Evolutionary conservation across 2,797 vertebrate genomes (phyloP).

Genomic region (Lateolabrax maculatus): DNA sequence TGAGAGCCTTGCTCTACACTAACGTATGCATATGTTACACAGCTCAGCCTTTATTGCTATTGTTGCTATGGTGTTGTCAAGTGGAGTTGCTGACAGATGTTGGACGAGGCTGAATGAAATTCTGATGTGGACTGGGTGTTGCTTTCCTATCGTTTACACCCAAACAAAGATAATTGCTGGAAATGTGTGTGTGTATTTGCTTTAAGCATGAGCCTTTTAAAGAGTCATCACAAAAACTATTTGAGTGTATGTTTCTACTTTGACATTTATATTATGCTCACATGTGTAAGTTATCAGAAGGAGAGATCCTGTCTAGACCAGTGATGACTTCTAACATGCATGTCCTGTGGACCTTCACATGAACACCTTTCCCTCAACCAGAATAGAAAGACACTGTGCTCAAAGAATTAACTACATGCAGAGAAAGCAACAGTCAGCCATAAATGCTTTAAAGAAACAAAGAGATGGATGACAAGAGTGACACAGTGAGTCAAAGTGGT

Average conservation of each 20-base stretch:
- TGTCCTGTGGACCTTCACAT: constrained; percentile 7
- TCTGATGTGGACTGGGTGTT: constrained; percentile 39
- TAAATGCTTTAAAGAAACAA: constrained; percentile 9
- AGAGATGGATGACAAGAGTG: constrained; percentile 10
- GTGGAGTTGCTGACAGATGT: constrained; percentile 59
- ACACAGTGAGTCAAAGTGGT: constrained; percentile 12
- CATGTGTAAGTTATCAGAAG: constrained; percentile 71
- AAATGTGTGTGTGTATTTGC: constrained; percentile 55
- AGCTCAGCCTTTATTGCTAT: constrained; percentile 30
- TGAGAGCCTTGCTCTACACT: constrained; percentile 29
- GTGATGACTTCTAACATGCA: constrained; percentile 23
- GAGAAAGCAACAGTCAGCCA: background rate
- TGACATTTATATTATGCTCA: constrained; percentile 56
- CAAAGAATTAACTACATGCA: background rate
- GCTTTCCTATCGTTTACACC: constrained; percentile 51
- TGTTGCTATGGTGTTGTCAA: constrained; percentile 49
- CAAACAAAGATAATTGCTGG: constrained; percentile 61
- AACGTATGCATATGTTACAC: constrained; percentile 25
- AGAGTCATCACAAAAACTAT: constrained; percentile 60
- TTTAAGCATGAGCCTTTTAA: constrained; percentile 60
- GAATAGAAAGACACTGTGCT: background rate
- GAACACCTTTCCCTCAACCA: constrained; percentile 13
- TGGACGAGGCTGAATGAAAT: constrained; percentile 51
- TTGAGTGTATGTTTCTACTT: constrained; percentile 48
- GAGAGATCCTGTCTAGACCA: constrained; percentile 31